A percentile compares a stretch with the other conserved stretches of the same genome.
These are phyloP conservation scores for Callosobruchus maculatus DNA, from an alignment of 2,888 invertebrate genomes.

Conservation along the genomic window DNA sequence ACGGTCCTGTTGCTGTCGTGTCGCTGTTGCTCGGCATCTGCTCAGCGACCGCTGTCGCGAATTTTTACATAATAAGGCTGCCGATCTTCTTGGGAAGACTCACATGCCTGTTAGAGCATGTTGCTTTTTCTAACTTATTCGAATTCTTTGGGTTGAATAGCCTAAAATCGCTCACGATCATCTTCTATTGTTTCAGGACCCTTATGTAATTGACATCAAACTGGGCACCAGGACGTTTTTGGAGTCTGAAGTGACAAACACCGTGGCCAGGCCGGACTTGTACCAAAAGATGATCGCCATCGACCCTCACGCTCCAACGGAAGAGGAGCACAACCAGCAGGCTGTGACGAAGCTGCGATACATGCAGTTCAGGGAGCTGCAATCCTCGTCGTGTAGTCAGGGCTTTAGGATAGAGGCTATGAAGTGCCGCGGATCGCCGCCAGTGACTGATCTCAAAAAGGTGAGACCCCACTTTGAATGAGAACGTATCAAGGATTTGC, in stretches of 20 bases:
- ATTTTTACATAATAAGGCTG: too few relatives aligned
- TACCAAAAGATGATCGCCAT: constrained; percentile 95
- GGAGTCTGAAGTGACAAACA: constrained; percentile 91
- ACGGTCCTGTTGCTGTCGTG: too few relatives aligned
- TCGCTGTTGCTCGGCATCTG: too few relatives aligned
- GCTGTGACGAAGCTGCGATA: constrained; percentile 95
- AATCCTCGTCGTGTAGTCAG: constrained; percentile 87
- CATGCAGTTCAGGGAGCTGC: constrained; percentile 93
- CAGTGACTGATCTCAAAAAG: constrained; percentile 84
- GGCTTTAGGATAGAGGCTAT: constrained; percentile 97
- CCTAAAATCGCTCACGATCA: too few relatives aligned
- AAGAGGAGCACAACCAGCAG: constrained; percentile 72
- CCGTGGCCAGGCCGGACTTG: constrained; percentile 76
- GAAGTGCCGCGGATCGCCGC: constrained; percentile 77
- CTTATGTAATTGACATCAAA: constrained; percentile 96
- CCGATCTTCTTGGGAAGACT: too few relatives aligned
- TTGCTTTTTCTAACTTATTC: too few relatives aligned
- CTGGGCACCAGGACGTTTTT: constrained; percentile 95
- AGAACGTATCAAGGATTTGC: too few relatives aligned
- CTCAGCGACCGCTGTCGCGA: too few relatives aligned
- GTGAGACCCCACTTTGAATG: constrained; percentile 33
- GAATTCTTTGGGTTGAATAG: too few relatives aligned
- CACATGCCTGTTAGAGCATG: too few relatives aligned
- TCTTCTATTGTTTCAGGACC: constrained; percentile 58
- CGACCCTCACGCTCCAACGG: constrained; percentile 81